These are phyloP conservation scores for Apodemia hepburni DNA, from an alignment of 2,888 invertebrate species.

Conservation along the genomic window DNA sequence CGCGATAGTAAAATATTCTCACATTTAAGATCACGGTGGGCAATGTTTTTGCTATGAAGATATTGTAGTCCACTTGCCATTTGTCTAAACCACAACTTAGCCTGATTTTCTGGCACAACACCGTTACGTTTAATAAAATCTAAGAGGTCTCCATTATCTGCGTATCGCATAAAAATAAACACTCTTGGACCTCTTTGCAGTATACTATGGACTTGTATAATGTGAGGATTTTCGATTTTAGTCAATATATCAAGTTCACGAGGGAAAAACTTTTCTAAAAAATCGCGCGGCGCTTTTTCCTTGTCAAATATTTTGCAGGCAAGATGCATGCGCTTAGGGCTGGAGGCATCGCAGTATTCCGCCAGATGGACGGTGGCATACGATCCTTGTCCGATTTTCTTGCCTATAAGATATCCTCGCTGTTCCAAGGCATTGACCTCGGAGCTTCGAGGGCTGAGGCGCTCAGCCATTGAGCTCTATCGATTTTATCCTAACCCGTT, in stretches of 20 bases:
- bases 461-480: conserved; percentile 84
- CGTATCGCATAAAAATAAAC: conserved; percentile 95
- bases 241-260: conserved; percentile 94
- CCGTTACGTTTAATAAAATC: conserved; percentile 91
- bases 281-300: conserved; percentile 92
- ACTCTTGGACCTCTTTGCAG: conserved; percentile 90
- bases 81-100: conserved; percentile 92
- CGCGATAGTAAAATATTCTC: conserved; percentile 93
- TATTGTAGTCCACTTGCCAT: conserved; percentile 92
- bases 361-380: conserved; percentile 95
- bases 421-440: conserved; percentile 92
- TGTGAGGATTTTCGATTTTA: conserved; percentile 93
- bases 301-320: conserved; percentile 96
- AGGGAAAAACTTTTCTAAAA: conserved; percentile 95
- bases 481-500: conserved; percentile 77
- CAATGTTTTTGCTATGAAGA: conserved; percentile 90
- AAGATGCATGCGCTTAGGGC: conserved; percentile 86
- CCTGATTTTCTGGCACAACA: conserved; percentile 88
- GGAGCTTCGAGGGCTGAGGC: conserved; percentile 88
- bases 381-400: conserved; percentile 94
- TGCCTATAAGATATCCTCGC: conserved; percentile 90
- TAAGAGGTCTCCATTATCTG: conserved; percentile 93
- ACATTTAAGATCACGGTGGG: conserved; percentile 96
- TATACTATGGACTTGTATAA: conserved; percentile 94
- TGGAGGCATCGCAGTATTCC: conserved; percentile 87